Base-by-base conservation (phyloP, 2,113 vertebrate genomes). In the Nicator chloris region DNA sequence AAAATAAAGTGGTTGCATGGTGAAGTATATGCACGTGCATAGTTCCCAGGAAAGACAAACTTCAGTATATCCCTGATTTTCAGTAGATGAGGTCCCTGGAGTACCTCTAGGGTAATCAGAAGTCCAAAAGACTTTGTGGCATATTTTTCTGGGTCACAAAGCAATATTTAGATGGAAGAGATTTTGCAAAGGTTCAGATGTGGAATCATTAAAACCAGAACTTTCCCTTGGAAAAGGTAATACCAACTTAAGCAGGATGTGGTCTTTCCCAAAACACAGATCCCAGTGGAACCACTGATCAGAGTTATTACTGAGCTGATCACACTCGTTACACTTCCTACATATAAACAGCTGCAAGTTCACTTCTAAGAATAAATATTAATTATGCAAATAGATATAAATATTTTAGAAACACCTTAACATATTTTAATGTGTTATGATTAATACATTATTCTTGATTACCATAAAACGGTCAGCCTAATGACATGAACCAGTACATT, bases 401-500 rank as follows among this genome's bases (percentile, higher is more conserved):
- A 90, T 86, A 88, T 45, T 65, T 65, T 22, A 47, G 86, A 88
- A 94, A 72, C 50, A 39, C 26, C 17, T 84, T 59, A 70, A 78
- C 16, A 35, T 69, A 45, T 77, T 88, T 91, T 60, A 83, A 64
- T 54, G 11, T 69, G 27, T 31, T 84, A 59, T 72, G 53, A 71
- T 90, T 95, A 92, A 90, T 82, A 78, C 51, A 75, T 83, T 64
- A 68, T 88, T 83, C 42, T 83, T 88, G 47, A 88, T 90, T 95
- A 64, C 63, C 35, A 90, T 18, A 63, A 94, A 94, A 86, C 6
- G 20, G 86, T 82, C 57, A 87, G 30, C 20, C 23, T 82, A 93
- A 81, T 57, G 13, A 56, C 49, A 75, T 19, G 19, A 92, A 86
- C 30, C 14, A n/a, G 50, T 51, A 82, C 33, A 60, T 66, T 92